A percentile compares a stretch with the other conserved stretches of the same genome.
Conservation (phyloP, 2,113 vertebrate species). For the Mixornis gularis region DNA sequence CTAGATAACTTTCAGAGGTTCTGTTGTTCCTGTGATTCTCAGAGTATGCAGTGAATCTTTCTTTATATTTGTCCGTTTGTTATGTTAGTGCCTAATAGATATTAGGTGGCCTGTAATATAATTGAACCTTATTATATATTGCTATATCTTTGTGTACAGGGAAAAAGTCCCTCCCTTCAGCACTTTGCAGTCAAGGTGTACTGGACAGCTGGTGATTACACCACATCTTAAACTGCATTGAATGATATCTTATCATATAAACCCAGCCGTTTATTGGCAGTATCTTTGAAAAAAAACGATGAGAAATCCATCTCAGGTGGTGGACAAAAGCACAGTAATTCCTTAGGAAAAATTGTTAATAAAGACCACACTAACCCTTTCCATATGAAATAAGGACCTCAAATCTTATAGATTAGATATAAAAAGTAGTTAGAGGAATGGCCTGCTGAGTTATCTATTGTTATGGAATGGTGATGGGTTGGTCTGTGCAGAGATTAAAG, state of each 20-base stretch:
- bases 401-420: neutral
- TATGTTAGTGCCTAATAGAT: neutral
- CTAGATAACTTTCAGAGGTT: neutral
- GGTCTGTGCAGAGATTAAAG: neutral
- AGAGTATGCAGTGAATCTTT: neutral
- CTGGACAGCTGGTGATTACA: neutral
- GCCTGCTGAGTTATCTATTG: neutral
- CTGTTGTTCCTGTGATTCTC: neutral
- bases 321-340: neutral
- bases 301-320: neutral
- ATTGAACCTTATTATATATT: neutral
- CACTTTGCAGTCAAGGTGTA: neutral
- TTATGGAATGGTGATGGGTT: neutral
- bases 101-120: neutral
- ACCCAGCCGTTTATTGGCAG: neutral
- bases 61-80: neutral
- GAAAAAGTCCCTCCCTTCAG: neutral
- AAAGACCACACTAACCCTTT: neutral
- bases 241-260: neutral
- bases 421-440: neutral
- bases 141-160: neutral
- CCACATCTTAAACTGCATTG: neutral
- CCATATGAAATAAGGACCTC: neutral
- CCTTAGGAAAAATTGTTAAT: neutral
- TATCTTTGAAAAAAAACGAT: neutral